A percentile compares a stretch with the other conserved stretches of the same genome.
These are phyloP conservation scores for Pachycephala philippinensis DNA, from an alignment of 2,113 vertebrate species.

Conservation along the genomic window DNA sequence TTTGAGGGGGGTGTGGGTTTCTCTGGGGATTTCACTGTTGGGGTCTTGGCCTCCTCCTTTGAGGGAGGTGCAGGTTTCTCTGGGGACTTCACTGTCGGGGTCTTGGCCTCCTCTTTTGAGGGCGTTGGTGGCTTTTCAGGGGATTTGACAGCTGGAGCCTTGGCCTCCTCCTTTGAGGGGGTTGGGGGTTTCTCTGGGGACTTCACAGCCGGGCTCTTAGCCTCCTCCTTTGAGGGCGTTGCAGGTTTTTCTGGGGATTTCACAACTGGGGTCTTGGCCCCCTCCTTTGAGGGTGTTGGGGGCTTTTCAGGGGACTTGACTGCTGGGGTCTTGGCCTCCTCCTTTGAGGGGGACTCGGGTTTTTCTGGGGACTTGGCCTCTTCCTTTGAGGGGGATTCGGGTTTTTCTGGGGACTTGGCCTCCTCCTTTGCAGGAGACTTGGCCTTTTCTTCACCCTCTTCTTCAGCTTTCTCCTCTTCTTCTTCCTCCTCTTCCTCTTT, in stretches of 20 bases:
- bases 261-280: not conserved
- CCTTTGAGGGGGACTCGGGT: not conserved
- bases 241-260: not conserved
- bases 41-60: slow-evolving; percentile 43
- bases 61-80: slow-evolving; percentile 28
- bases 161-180: slow-evolving; percentile 30
- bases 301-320: slow-evolving; percentile 39
- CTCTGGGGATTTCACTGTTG: not conserved
- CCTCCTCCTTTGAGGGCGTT: slow-evolving; percentile 1
- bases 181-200: slow-evolving; percentile 1
- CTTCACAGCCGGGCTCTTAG: slow-evolving; percentile 17
- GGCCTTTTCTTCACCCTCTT: slow-evolving; percentile 17
- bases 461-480: slow-evolving; percentile 37
- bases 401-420: slow-evolving; percentile 26
- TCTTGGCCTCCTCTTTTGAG: slow-evolving; percentile 38
- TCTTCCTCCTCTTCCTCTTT: not conserved
- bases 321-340: slow-evolving; percentile 32
- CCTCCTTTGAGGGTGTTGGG: slow-evolving; percentile 43
- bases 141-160: not conserved
- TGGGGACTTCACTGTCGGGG: not conserved
- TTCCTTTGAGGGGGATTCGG: slow-evolving; percentile 34
- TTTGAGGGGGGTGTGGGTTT: slow-evolving; percentile 40
- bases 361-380: slow-evolving; percentile 34
- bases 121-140: not conserved
- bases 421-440: slow-evolving; percentile 43